Base-by-base conservation (phyloP, 1,140 invertebrate genomes). In the Sycophila sp. region DNA sequence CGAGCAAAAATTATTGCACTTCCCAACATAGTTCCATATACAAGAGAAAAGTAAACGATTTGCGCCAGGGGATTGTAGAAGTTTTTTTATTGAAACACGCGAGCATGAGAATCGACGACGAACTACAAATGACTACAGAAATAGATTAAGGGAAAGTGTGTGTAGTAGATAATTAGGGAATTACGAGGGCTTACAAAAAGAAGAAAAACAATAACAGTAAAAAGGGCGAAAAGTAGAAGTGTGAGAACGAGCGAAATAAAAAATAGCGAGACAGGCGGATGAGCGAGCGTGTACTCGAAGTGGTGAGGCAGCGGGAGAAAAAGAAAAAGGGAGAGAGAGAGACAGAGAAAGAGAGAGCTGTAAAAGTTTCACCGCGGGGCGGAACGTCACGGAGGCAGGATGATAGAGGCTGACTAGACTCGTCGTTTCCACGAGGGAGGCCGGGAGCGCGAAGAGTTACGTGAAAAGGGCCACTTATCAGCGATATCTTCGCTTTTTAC, bases 401-500 rank as follows among this genome's bases (percentile, higher is more conserved):
- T 26, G 49, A 55, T 65, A 53, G 49, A 42, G 17, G 26, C n/a
- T 36, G 45, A 34, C 28, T 49, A 63, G 45, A 34, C 36, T 36
- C 10, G 10, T 55, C 47, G 53, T 42, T 65, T 42, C 55, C 17
- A 10, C 15, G 26, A 55, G 38, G 30, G 34, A 55, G 30, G 60
- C 34, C 58, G 66, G 67, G 53, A 42, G 22, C 56, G 15, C 30
- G 30, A 30, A n/a, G 70, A 56, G 68, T 53, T 69, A 69, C 40
- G 66, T 60, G 28, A 64, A 55, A 53, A 64, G 56, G 51, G 68
- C 69, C 70, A 77, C 74, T 77, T 73, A 77, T 77, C 67, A 75
- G 72, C 69, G 66, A 75, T 77, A 74, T 71, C 72, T 72, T 53
- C 47, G 60, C 38, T 70, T 74, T 77, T 76, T 76, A 74, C 72